These are phyloP conservation scores for Petrophora chlorosata DNA, from an alignment of 2,888 invertebrate species.

Conservation along the genomic window DNA sequence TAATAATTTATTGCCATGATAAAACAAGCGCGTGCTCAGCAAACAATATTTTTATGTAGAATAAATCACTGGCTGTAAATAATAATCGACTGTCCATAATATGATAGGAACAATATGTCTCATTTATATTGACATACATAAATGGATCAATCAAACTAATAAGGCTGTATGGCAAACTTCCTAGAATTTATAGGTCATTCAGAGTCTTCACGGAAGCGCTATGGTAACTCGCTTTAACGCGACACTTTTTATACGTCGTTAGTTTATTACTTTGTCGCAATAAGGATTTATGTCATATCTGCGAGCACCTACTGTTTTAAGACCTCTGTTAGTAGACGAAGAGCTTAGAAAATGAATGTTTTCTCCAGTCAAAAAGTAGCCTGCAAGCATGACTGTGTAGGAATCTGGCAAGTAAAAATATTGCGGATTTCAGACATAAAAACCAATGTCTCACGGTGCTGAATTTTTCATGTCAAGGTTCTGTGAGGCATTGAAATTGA, in stretches of 20 bases:
- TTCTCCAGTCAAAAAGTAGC: too few species aligned
- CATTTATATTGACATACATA: background rate
- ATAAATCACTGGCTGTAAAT: background rate
- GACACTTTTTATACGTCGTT: background rate
- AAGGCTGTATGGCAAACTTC: background rate
- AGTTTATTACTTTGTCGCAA: background rate
- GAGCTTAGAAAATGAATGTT: background rate
- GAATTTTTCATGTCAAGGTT: too few species aligned
- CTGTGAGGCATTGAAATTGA: too few species aligned
- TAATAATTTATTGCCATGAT: background rate
- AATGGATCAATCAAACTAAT: slow-evolving; percentile 3
- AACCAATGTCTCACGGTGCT: too few species aligned
- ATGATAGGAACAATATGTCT: background rate
- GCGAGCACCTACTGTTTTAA: too few species aligned
- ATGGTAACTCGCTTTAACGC: background rate
- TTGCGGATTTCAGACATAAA: too few species aligned
- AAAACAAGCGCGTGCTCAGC: background rate
- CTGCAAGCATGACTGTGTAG: too few species aligned
- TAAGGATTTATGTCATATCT: background rate
- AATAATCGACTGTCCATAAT: background rate
- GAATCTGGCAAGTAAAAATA: too few species aligned
- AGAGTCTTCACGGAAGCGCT: slow-evolving; percentile 3
- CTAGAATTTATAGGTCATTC: slow-evolving; percentile 9
- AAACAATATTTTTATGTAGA: too few species aligned
- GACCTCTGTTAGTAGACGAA: too few species aligned